Evolutionary conservation across 1,140 invertebrate species (phyloP).

Genomic region (Matsumurasca onukii): DNA sequence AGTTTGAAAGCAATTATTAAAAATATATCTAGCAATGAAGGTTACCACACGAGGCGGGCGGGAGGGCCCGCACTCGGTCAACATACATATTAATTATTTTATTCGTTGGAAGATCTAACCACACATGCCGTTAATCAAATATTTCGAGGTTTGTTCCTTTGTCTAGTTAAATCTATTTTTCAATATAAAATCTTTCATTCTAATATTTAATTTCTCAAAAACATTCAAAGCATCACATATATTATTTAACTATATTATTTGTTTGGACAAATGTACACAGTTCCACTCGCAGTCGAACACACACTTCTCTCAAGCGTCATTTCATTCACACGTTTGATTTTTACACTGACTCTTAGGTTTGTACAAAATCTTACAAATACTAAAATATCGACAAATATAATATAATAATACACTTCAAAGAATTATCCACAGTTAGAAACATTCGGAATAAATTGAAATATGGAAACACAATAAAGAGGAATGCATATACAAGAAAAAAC

Average conservation of each 20-base stretch:
- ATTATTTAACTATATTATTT: constrained; percentile 31
- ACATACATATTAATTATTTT: constrained; percentile 20
- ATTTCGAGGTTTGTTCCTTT: constrained; percentile 24
- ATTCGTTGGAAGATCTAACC: constrained; percentile 28
- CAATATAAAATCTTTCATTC: constrained; percentile 34
- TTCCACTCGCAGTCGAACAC: constrained; percentile 18
- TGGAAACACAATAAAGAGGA: constrained; percentile 23
- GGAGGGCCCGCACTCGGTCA: background rate
- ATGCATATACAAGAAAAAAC: constrained; percentile 27
- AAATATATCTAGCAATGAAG: constrained; percentile 29
- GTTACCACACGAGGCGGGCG: too few relatives aligned
- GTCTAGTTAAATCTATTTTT: constrained; percentile 31
- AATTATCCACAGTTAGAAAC: constrained; percentile 12
- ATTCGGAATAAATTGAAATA: constrained; percentile 23
- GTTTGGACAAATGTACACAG: constrained; percentile 12
- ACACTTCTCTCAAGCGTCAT: constrained; percentile 5
- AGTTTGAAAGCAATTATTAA: constrained; percentile 27
- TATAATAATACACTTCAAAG: constrained; percentile 27
- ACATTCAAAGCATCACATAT: constrained; percentile 34
- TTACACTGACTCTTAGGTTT: constrained; percentile 16
- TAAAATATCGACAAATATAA: constrained; percentile 32
- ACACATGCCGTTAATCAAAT: constrained; percentile 7
- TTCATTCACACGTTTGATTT: too few relatives aligned
- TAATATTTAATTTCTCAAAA: constrained; percentile 28
- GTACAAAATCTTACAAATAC: constrained; percentile 34